These are phyloP conservation scores for Malacoctenus gilli DNA, from an alignment of 2,797 vertebrate species.

Conservation along the genomic window DNA sequence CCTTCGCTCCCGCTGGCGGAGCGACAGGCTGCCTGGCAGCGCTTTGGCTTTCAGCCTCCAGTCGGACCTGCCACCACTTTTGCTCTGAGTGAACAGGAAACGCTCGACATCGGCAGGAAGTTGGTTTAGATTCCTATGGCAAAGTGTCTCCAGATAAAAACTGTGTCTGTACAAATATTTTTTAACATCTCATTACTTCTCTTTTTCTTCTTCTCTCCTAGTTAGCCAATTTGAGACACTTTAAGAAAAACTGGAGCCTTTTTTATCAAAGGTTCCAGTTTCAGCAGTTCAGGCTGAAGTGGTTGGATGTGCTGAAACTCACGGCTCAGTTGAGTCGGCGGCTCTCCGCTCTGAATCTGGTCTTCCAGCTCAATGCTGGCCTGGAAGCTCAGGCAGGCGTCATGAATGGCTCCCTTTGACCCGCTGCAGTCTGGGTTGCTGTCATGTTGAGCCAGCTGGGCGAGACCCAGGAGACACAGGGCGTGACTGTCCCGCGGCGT, in stretches of 20 bases:
- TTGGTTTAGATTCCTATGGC: too few species aligned
- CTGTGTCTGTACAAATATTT: too few species aligned
- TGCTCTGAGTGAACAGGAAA: slow-evolving; percentile 60
- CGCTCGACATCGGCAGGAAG: neutral
- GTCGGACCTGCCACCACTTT: slow-evolving; percentile 74
- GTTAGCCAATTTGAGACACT: too few species aligned
- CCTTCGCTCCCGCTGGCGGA: slow-evolving; percentile 25
- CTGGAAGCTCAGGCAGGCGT: slow-evolving; percentile 75
- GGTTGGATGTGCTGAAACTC: slow-evolving; percentile 31
- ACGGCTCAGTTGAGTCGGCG: slow-evolving; percentile 71
- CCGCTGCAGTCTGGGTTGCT: slow-evolving; percentile 50
- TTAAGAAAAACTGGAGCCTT: too few species aligned
- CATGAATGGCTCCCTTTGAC: slow-evolving; percentile 41
- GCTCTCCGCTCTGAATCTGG: slow-evolving; percentile 54
- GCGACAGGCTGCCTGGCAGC: slow-evolving; percentile 22
- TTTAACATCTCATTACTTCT: too few species aligned
- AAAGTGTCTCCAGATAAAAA: too few species aligned
- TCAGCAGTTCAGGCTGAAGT: too few species aligned
- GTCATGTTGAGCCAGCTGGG: slow-evolving; percentile 75
- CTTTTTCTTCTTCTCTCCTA: too few species aligned
- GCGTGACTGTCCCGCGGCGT: slow-evolving; percentile 64
- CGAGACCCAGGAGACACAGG: slow-evolving; percentile 71
- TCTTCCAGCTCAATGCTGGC: slow-evolving; percentile 77
- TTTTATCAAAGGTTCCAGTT: too few species aligned
- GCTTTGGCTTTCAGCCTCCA: slow-evolving; percentile 37